Evolutionary conservation across 2,888 invertebrate species (phyloP), one percentile per base, ranked within the genome.

Genomic region (Flexamia atlantica): DNA sequence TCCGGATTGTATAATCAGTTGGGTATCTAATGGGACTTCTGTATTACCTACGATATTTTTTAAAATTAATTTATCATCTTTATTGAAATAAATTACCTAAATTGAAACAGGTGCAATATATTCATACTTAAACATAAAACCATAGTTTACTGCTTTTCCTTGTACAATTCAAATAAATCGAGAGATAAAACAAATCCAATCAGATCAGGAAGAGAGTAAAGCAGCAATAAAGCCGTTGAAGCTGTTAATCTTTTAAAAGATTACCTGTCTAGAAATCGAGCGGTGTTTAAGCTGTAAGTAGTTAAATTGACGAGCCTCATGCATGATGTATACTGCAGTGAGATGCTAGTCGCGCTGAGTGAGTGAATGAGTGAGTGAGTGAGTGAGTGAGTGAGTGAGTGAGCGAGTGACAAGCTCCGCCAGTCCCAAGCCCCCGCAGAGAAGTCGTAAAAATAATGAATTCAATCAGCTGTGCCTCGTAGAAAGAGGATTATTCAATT

Each of bases 381-480:
- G 64, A 30, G n/a, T 64, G 64, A n/a, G 12, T 64, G 64, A 57
- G 57, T 20, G 57, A 57, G 25, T 57, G 50, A 3, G 50, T 12
- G 50, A 50, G 57, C 23, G 64, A 64, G 64, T 64, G 64, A 30
- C 64, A 64, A 28, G 64, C 28, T 46, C 53, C 5, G 20, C 23
- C 76, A 10, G 28, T 25, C 25, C 64, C 64, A 17, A 14, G 64
- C 64, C 10, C 64, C 28, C 68, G 36, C 42, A 12, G 70, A 42
- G 28, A 32, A 82, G 70, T 70, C 70, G 82, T 82, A 82, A 82
- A 82, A 82, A 82, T 82, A 82, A 68, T 70, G 68, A 70, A 82
- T 82, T 70, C 82, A 82, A 82, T 82, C 82, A 70, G 46, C 68
- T 20, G 32, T 32, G 53, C 82, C 42, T 68, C 64, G 81, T 81